phyloP scores from a whole-genome alignment of 2,888 invertebrate genomes.

The Tetragonisca angustula region DNA sequence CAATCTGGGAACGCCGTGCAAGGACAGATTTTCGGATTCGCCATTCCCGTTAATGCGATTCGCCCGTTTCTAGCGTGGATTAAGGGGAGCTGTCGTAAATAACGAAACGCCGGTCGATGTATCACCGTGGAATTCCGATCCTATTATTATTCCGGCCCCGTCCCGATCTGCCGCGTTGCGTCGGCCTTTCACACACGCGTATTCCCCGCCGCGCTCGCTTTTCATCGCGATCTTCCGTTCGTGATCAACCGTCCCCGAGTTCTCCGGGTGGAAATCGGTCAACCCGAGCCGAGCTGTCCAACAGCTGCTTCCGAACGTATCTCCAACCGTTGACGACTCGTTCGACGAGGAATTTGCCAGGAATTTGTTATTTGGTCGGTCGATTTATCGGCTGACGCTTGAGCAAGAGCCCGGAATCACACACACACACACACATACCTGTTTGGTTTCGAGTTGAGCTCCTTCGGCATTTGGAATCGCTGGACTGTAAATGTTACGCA shows the following conservation, averaged over 20 bases:
- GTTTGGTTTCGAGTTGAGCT: background rate
- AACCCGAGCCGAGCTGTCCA: no score
- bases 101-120: constrained; percentile 80
- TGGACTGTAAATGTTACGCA: background rate
- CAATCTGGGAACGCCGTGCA: constrained; percentile 39
- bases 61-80: constrained; percentile 72
- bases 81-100: constrained; percentile 78
- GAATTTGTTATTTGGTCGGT: background rate
- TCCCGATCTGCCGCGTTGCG: constrained; percentile 67
- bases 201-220: constrained; percentile 48
- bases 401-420: background rate
- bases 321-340: background rate
- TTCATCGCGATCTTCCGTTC: constrained; percentile 43
- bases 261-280: constrained; percentile 11
- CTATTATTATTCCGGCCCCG: constrained; percentile 78
- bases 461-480: background rate
- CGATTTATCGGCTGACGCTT: background rate
- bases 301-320: background rate
- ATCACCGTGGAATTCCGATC: constrained; percentile 78
- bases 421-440: background rate
- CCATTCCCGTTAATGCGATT: constrained; percentile 67
- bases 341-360: background rate
- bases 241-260: constrained; percentile 47
- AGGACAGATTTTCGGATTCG: constrained; percentile 60
- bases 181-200: constrained; percentile 62